Evolutionary conservation across 2,888 invertebrate species (phyloP).

Genomic region (Homarus gammarus): DNA sequence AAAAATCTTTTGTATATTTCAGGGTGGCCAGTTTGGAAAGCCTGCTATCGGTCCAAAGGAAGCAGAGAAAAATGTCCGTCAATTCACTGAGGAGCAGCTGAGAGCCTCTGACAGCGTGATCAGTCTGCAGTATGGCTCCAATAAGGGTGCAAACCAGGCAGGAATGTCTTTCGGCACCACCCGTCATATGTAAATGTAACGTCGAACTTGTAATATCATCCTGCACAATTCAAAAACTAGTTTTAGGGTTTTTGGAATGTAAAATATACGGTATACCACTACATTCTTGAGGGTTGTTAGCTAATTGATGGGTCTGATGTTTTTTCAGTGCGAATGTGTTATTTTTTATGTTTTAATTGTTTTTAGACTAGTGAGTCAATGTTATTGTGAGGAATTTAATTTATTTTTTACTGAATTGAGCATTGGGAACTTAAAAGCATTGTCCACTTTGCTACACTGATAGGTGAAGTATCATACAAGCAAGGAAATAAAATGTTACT

Average conservation of each 20-base stretch:
- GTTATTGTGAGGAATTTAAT: not conserved
- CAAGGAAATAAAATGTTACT: not conserved
- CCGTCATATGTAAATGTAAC: slow-evolving; percentile 91
- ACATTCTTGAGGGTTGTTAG: not conserved
- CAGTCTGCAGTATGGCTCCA: slow-evolving; percentile 96
- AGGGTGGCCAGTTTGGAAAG: slow-evolving; percentile 79
- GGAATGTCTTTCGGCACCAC: slow-evolving; percentile 98
- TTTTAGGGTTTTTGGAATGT: not conserved
- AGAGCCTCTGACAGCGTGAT: slow-evolving; percentile 95
- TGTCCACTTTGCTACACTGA: not conserved
- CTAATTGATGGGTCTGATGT: not conserved
- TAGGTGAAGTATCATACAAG: not conserved
- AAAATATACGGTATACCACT: not conserved
- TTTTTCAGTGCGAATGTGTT: not conserved
- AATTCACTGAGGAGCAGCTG: slow-evolving; percentile 96
- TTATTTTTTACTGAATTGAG: not conserved
- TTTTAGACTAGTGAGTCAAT: not conserved
- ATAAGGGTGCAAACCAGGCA: slow-evolving; percentile 97
- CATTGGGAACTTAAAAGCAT: not conserved
- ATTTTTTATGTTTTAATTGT: not conserved
- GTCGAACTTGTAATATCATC: not conserved
- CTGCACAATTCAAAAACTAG: not conserved
- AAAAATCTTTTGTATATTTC: slow-evolving; percentile 48
- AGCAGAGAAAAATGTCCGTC: slow-evolving; percentile 94
- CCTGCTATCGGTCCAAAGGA: slow-evolving; percentile 97